These are phyloP conservation scores for Hanleya hanleyi DNA, from an alignment of 2,888 invertebrate species.

Conservation along the genomic window DNA sequence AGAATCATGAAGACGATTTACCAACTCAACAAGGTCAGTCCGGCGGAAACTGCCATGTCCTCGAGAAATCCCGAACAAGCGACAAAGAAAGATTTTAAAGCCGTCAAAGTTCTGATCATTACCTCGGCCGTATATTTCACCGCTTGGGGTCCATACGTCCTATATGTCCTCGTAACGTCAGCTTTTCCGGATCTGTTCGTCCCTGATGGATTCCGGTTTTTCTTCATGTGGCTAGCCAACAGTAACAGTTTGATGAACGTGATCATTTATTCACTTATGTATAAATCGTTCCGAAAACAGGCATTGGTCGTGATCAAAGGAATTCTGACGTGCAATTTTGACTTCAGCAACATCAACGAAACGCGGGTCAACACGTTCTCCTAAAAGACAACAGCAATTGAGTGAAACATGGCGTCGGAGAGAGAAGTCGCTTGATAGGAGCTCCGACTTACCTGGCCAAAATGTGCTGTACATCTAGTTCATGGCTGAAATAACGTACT, in stretches of 20 bases:
- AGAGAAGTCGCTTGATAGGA: no score
- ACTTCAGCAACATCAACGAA: not conserved
- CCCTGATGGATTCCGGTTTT: constrained; percentile 29
- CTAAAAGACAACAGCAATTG: no score
- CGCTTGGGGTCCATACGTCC: constrained; percentile 48
- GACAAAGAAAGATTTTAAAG: not conserved
- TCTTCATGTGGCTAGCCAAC: constrained; percentile 43
- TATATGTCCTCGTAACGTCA: constrained; percentile 30
- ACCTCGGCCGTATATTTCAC: constrained; percentile 42
- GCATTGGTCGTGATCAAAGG: constrained; percentile 9
- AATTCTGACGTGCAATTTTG: not conserved
- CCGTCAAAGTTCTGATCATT: constrained; percentile 29
- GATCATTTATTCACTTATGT: constrained; percentile 41
- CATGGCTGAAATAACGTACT: no score
- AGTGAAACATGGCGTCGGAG: no score
- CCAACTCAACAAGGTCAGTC: not conserved
- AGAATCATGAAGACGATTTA: not conserved
- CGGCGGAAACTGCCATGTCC: not conserved
- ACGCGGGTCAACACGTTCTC: not conserved
- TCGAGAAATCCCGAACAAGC: not conserved
- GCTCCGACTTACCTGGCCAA: no score
- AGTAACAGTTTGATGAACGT: constrained; percentile 49
- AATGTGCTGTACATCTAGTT: no score
- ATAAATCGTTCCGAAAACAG: constrained; percentile 35
- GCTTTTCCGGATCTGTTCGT: constrained; percentile 18